A percentile compares a stretch with the other conserved stretches of the same genome.
Conservation (phyloP, 2,113 vertebrate species). For the Gobiocypris rarus region DNA sequence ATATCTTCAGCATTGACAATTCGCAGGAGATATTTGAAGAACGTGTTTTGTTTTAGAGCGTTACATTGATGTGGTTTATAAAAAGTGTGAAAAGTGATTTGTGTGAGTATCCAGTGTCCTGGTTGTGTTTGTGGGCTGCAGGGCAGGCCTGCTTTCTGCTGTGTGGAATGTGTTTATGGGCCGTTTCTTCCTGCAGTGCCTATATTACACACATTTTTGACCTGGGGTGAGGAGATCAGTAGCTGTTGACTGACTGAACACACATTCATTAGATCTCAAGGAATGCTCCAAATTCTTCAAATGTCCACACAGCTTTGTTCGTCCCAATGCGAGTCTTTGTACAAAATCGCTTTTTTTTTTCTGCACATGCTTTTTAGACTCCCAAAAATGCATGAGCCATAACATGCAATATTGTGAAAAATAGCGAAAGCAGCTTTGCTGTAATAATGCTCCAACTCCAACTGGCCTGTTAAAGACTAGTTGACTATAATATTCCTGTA, state of each 20-base stretch:
- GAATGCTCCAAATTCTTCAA: slow-evolving; percentile 57
- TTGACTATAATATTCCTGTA: neutral
- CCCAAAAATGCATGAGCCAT: neutral
- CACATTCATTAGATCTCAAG: slow-evolving; percentile 55
- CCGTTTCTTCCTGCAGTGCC: slow-evolving; percentile 44
- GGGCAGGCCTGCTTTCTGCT: slow-evolving; percentile 47
- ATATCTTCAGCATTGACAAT: neutral
- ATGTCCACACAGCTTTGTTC: slow-evolving; percentile 44
- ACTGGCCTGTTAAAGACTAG: too few species aligned
- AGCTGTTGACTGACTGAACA: slow-evolving; percentile 52
- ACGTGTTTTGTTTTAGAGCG: neutral
- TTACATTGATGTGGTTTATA: slow-evolving; percentile 14
- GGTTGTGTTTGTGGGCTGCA: slow-evolving; percentile 9
- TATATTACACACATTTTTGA: slow-evolving; percentile 56
- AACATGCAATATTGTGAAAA: too few species aligned
- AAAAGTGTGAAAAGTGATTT: slow-evolving; percentile 39
- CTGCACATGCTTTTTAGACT: neutral
- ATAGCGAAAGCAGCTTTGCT: neutral
- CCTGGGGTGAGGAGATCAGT: slow-evolving; percentile 52
- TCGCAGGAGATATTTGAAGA: neutral
- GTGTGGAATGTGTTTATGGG: slow-evolving; percentile 61
- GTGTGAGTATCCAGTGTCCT: slow-evolving; percentile 23
- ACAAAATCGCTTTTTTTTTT: neutral
- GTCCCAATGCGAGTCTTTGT: neutral
- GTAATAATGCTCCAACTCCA: neutral